Percentiles rank a stretch among this genome's conserved stretches.
These are phyloP conservation scores for Dunckerocampus dactyliophorus DNA, from an alignment of 2,113 vertebrate genomes.

Conservation along the genomic window DNA sequence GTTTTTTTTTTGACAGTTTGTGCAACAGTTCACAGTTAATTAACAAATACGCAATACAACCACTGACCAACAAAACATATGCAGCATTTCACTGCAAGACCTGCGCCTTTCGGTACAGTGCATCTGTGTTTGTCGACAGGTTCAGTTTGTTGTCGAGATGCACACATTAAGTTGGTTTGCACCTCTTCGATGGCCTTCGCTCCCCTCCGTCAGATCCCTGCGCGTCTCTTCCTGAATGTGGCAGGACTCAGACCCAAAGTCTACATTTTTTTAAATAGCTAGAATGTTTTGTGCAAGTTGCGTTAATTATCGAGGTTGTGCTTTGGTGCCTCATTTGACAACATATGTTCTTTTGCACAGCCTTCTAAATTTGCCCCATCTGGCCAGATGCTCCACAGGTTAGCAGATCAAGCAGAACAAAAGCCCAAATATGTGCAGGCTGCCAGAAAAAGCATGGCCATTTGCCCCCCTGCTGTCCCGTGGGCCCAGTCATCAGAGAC, in stretches of 20 bases:
- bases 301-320: slow-evolving; percentile 27
- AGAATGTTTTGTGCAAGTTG: slow-evolving; percentile 2
- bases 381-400: slow-evolving; percentile 43
- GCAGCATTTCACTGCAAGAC: too few relatives aligned
- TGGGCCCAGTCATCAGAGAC: slow-evolving; percentile 52
- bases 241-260: too few relatives aligned
- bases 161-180: too few relatives aligned
- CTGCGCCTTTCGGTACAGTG: too few relatives aligned
- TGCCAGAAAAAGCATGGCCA: slow-evolving; percentile 32
- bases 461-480: slow-evolving; percentile 20
- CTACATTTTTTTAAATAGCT: slow-evolving; percentile 28
- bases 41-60: too few relatives aligned
- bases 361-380: slow-evolving; percentile 27
- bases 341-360: slow-evolving; percentile 15
- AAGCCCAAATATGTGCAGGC: slow-evolving; percentile 44
- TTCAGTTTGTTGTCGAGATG: too few relatives aligned
- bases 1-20: neutral
- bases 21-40: too few relatives aligned
- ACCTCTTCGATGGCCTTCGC: too few relatives aligned
- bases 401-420: slow-evolving; percentile 47
- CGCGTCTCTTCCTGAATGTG: too few relatives aligned
- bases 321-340: slow-evolving; percentile 12
- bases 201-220: too few relatives aligned
- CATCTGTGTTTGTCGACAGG: too few relatives aligned
- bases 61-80: too few relatives aligned